Conservation (phyloP, 2,113 vertebrate genomes). For the Cebidichthys violaceus region DNA sequence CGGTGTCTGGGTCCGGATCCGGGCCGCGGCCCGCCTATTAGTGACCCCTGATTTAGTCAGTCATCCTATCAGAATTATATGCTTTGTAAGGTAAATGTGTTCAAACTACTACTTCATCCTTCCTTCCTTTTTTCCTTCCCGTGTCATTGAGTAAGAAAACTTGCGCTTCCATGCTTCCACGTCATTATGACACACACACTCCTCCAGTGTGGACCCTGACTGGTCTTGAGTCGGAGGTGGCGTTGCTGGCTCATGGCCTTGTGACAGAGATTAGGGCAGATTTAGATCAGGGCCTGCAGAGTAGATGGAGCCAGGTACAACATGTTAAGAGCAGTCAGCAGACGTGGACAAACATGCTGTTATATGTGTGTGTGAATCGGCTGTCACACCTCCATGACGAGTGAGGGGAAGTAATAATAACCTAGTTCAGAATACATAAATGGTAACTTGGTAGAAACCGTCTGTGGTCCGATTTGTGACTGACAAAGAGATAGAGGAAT, state of each 20-base stretch:
- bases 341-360: constrained; percentile 27
- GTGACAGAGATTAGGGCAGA: constrained; percentile 78
- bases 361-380: neutral
- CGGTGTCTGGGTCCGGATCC: no score
- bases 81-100: neutral
- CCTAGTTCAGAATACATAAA: neutral
- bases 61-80: neutral
- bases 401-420: constrained; percentile 1
- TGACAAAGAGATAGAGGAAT: neutral
- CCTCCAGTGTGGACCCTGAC: neutral
- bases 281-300: constrained; percentile 62
- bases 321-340: constrained; percentile 58
- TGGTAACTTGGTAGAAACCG: constrained; percentile 10
- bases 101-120: neutral
- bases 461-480: constrained; percentile 2
- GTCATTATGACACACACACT: neutral
- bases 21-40: no score
- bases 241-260: constrained; percentile 48
- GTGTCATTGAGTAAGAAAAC: neutral
- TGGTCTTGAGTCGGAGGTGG: neutral
- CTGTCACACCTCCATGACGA: constrained; percentile 32
- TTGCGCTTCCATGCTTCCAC: neutral
- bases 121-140: neutral
- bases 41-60: no score
- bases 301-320: constrained; percentile 60